phyloP scores from a whole-genome alignment of 2,113 vertebrate species.

The Otocyon megalotis region DNA sequence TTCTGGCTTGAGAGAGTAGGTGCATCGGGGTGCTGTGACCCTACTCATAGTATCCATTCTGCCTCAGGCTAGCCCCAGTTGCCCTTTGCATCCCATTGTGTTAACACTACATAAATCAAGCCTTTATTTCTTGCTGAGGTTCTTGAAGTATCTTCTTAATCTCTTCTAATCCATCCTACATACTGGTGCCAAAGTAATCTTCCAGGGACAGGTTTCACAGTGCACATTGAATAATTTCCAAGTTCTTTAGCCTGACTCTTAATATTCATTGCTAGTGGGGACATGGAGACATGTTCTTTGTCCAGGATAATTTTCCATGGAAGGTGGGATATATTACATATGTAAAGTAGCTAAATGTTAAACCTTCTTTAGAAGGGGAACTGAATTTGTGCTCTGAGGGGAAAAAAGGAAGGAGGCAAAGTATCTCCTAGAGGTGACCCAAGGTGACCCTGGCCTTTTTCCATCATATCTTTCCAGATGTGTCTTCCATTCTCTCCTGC shows the following conservation, averaged over 20 bases:
- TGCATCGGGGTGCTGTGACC: neutral
- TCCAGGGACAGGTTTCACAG: neutral
- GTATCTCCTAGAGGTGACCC: neutral
- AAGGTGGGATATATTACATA: neutral
- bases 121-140: neutral
- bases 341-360: neutral
- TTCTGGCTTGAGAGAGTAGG: neutral
- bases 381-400: neutral
- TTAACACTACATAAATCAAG: neutral
- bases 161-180: neutral
- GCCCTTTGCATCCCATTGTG: neutral
- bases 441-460: neutral
- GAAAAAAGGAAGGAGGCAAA: neutral
- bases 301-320: neutral
- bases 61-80: neutral
- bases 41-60: too few relatives aligned
- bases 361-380: neutral
- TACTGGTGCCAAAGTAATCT: neutral
- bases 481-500: neutral
- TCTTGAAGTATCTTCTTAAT: neutral
- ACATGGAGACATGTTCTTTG: neutral
- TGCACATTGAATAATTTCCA: neutral
- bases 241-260: neutral
- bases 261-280: neutral
- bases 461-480: neutral